phyloP scores from a whole-genome alignment of 2,113 vertebrate genomes.

The Sterrhoptilus dennistouni region DNA sequence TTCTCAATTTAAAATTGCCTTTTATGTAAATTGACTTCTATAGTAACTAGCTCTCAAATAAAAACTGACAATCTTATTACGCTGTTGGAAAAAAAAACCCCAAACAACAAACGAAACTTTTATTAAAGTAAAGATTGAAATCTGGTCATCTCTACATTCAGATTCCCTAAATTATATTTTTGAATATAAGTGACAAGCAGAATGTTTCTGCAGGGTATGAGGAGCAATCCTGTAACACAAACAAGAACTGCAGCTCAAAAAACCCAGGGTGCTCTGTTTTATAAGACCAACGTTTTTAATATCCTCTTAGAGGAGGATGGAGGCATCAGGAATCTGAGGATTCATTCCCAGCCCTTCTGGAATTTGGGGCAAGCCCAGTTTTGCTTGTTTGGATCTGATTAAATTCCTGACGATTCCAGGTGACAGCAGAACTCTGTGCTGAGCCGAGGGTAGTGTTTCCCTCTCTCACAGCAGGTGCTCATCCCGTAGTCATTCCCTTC shows the following conservation, averaged over 20 bases:
- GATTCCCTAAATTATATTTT: background rate
- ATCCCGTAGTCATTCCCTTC: background rate
- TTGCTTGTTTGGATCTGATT: background rate
- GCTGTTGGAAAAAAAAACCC: background rate
- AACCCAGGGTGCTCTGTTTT: background rate
- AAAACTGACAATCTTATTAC: background rate
- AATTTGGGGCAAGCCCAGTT: background rate
- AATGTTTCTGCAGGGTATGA: background rate
- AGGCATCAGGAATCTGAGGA: background rate
- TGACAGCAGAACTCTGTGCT: background rate
- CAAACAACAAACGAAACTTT: background rate
- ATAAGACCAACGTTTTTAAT: background rate
- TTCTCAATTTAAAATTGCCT: background rate
- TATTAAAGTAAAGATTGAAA: background rate
- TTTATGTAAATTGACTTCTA: conserved; percentile 10
- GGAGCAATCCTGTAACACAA: background rate
- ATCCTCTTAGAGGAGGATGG: background rate
- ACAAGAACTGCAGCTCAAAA: background rate
- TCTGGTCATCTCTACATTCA: background rate
- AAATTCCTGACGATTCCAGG: background rate
- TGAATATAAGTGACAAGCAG: background rate
- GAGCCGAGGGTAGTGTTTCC: rapidly evolving
- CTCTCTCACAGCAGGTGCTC: background rate
- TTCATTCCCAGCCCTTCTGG: background rate
- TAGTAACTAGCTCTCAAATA: background rate